Evolutionary conservation across 2,797 vertebrate species (phyloP), one percentile per base, ranked within the genome.

Genomic region (Mareca penelope): DNA sequence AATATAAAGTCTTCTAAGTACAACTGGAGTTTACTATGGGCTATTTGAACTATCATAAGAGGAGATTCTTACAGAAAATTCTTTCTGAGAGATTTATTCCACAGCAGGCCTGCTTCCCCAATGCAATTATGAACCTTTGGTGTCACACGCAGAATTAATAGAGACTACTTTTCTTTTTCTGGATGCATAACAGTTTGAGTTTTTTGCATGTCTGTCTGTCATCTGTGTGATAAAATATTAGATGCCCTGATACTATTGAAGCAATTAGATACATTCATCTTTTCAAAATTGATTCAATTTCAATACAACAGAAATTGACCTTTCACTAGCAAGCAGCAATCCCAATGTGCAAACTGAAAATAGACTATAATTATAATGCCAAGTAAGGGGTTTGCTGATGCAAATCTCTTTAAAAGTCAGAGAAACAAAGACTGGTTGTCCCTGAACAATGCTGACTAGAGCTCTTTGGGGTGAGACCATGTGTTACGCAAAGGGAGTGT

Each of bases 301-400:
- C 77, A 84, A 24, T 15, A 75, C 70, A 61, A 93, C 39, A 61
- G 16, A 86, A 81, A 76, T 2, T 79, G 88, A 86, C 75, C 80
- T 94, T 94, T 82, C 56, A 23, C 6, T 52, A 81, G 18, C 29
- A 61, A 79, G 52, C 4, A 2, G 28, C 60, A 91, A 83, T 94
- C 50, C 65, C 28, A 46, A 12, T 26, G 63, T 69, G 67, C 46
- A 88, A 92, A 78, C 31, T 65, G 70, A 88, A 91, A 86, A 86
- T 19, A 82, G 35, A 4, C 4, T 78, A 68, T 39, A 88, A 85
- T 81, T 86, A 90, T 53, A 93, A 70, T 48, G 44, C 24, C 67
- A 88, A 56, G 46, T 79, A 81, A 94, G 81, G 16, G 46, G 56
- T 90, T 86, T 94, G 60, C 73, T 91, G 67, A 88, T 93, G 75